Evolutionary conservation across 2,888 invertebrate genomes (phyloP).

Genomic region (Incurvaria masculella): DNA sequence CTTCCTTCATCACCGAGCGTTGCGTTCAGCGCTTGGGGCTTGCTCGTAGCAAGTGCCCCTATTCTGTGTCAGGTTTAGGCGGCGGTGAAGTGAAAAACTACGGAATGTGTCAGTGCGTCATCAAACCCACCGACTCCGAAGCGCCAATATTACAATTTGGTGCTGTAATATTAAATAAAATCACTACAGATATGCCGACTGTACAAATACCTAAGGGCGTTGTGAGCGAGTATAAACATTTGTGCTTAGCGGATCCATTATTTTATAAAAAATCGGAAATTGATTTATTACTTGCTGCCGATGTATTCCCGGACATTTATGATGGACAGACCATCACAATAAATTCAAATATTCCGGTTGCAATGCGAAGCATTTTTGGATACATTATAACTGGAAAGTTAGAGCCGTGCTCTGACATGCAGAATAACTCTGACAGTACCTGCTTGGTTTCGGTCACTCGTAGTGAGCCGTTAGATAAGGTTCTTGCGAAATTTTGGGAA

Average conservation of each 20-base stretch:
- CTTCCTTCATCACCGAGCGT: slow-evolving; percentile 4
- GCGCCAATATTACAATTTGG: background rate
- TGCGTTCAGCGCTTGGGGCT: slow-evolving; percentile 7
- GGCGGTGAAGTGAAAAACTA: slow-evolving; percentile 2
- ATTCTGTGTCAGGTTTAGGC: slow-evolving; percentile 3
- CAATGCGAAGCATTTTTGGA: slow-evolving; percentile 8
- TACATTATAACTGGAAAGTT: slow-evolving; percentile 8
- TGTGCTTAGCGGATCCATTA: background rate
- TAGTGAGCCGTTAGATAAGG: slow-evolving; percentile 1
- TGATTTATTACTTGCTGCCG: background rate
- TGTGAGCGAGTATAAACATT: background rate
- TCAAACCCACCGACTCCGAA: slow-evolving; percentile 2
- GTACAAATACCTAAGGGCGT: background rate
- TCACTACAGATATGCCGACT: slow-evolving; percentile 3
- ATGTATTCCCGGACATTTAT: background rate
- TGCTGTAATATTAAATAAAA: slow-evolving; percentile 1
- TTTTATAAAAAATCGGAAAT: slow-evolving; percentile 1
- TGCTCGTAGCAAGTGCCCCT: slow-evolving; percentile 2
- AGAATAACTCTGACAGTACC: background rate
- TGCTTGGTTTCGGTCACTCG: slow-evolving; percentile 4
- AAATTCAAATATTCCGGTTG: slow-evolving; percentile 4
- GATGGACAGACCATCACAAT: background rate
- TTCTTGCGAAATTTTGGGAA: slow-evolving; percentile 8
- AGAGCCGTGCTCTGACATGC: background rate
- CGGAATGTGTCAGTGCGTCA: slow-evolving; percentile 4